Evolutionary conservation across 2,888 invertebrate genomes (phyloP).

Genomic region (Rapana venosa): DNA sequence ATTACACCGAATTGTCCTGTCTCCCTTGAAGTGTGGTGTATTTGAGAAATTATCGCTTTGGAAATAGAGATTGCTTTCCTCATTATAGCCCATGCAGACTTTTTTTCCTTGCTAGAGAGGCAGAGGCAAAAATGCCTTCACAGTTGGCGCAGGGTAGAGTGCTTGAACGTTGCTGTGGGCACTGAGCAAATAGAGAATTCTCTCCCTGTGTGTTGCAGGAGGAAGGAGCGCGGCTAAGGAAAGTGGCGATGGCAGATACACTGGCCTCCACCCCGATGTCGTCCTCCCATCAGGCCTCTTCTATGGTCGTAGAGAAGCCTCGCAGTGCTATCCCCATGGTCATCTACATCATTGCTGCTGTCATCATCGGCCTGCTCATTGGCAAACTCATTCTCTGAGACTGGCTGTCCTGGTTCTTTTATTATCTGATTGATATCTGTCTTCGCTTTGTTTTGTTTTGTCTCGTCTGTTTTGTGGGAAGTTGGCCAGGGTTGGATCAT

Average conservation of each 20-base stretch:
- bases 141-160: no score
- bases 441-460: background rate
- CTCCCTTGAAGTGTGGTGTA: no score
- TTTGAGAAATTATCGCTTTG: no score
- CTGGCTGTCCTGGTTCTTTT: background rate
- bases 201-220: constrained; percentile 62
- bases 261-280: constrained; percentile 65
- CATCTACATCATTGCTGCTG: constrained; percentile 63
- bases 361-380: constrained; percentile 66
- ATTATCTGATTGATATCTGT: background rate
- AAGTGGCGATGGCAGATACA: constrained; percentile 74
- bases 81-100: no score
- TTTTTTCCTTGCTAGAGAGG: no score
- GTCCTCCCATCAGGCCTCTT: constrained; percentile 76
- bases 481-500: background rate
- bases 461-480: no score
- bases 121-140: no score
- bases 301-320: constrained; percentile 76
- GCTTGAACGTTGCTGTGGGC: no score
- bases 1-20: no score
- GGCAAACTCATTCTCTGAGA: constrained; percentile 67
- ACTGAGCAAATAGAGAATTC: no score
- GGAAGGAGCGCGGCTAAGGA: constrained; percentile 72
- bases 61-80: no score
- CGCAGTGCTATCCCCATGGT: constrained; percentile 59